phyloP scores from a whole-genome alignment of 53 echinoderm and acorn worm genomes.

The Mesocentrotus franciscanus region DNA sequence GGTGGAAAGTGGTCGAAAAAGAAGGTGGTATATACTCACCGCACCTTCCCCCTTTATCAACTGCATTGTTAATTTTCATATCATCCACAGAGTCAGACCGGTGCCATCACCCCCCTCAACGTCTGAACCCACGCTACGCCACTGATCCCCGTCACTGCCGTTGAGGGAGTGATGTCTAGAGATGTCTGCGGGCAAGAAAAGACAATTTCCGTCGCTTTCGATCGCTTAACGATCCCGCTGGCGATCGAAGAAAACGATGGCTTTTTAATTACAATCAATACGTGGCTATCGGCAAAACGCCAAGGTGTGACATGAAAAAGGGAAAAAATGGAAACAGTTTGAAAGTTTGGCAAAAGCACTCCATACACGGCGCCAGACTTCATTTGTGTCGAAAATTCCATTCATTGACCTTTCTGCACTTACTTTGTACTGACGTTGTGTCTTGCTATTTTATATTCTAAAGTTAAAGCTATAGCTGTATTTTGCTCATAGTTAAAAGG shows the following conservation, averaged over 20 bases:
- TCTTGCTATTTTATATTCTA: too few species aligned
- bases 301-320: conserved; percentile 27
- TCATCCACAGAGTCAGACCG: too few species aligned
- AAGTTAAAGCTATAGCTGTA: too few species aligned
- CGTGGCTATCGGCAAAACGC: conserved; percentile 1
- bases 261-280: conserved; percentile 58
- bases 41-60: too few species aligned
- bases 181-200: conserved; percentile 27
- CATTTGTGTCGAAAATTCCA: too few species aligned
- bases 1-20: background rate
- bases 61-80: too few species aligned
- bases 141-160: background rate
- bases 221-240: conserved; percentile 28
- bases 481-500: too few species aligned
- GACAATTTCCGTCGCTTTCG: conserved; percentile 54
- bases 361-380: too few species aligned
- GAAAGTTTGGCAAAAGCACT: too few species aligned
- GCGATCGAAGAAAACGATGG: conserved; percentile 54
- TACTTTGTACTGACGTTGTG: too few species aligned
- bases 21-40: background rate
- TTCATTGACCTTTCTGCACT: too few species aligned
- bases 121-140: background rate
- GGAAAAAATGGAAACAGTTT: background rate
- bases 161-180: background rate
- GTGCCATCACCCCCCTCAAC: background rate